Conservation (phyloP, 1,140 invertebrate genomes). For the Drosophila funebris region DNA sequence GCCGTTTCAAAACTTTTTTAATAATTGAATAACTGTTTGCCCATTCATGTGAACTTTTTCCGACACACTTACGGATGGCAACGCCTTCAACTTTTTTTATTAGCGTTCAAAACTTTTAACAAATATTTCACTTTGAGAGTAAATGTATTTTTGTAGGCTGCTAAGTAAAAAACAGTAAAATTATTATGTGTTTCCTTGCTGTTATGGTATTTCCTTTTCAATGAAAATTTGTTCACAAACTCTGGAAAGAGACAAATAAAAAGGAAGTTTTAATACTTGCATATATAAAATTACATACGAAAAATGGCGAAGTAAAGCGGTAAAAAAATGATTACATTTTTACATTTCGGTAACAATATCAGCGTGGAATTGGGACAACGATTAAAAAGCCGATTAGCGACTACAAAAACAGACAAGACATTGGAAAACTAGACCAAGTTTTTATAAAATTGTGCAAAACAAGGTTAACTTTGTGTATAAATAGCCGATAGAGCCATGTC, state of each 20-base stretch:
- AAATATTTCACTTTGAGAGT: slow-evolving; percentile 49
- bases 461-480: too few relatives aligned
- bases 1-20: slow-evolving; percentile 76
- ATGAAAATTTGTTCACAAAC: slow-evolving; percentile 32
- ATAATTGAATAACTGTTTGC: slow-evolving; percentile 80
- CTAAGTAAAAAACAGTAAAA: background rate
- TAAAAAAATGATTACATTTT: too few relatives aligned
- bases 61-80: slow-evolving; percentile 34
- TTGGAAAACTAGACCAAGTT: too few relatives aligned
- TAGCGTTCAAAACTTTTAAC: slow-evolving; percentile 73
- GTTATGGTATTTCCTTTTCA: slow-evolving; percentile 15
- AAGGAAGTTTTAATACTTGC: slow-evolving; percentile 8
- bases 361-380: too few relatives aligned
- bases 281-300: background rate
- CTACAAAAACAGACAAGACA: too few relatives aligned
- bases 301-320: too few relatives aligned
- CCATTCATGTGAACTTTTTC: slow-evolving; percentile 74
- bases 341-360: too few relatives aligned
- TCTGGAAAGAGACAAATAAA: slow-evolving; percentile 26
- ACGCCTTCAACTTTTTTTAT: slow-evolving; percentile 54
- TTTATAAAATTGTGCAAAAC: too few relatives aligned
- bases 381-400: too few relatives aligned
- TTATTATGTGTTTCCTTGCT: slow-evolving; percentile 20
- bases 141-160: background rate
- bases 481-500: too few relatives aligned